These are phyloP conservation scores for Myripristis murdjan DNA, from an alignment of 2,797 vertebrate genomes.

Conservation along the genomic window DNA sequence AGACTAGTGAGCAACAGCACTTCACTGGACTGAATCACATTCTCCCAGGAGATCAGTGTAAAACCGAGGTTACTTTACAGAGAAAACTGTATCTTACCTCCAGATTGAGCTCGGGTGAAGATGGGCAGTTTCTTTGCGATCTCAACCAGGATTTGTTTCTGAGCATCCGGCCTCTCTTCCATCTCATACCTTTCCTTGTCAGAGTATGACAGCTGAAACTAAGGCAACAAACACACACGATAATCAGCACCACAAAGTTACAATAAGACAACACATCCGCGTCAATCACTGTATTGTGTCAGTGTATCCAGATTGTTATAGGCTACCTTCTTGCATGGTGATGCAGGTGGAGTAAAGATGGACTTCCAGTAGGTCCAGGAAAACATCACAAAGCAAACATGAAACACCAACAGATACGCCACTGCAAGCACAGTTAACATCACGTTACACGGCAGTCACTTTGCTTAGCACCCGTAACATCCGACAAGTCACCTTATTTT, in stretches of 20 bases:
- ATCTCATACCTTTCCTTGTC: slow-evolving; percentile 96
- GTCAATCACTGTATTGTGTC: neutral
- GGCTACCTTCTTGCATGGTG: slow-evolving; percentile 94
- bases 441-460: slow-evolving; percentile 3
- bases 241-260: neutral
- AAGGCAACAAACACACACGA: slow-evolving; percentile 31
- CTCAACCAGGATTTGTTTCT: slow-evolving; percentile 94
- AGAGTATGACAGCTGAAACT: slow-evolving; percentile 95
- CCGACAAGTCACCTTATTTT: neutral
- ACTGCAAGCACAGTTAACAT: slow-evolving; percentile 87
- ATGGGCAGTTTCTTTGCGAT: slow-evolving; percentile 94
- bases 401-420: slow-evolving; percentile 93
- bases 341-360: slow-evolving; percentile 93
- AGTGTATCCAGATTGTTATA: neutral
- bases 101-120: slow-evolving; percentile 92
- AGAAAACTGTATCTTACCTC: slow-evolving; percentile 84
- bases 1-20: neutral
- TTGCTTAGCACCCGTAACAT: too few species aligned
- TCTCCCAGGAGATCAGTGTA: neutral
- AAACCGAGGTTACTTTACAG: neutral
- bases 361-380: slow-evolving; percentile 99
- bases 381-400: slow-evolving; percentile 96
- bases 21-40: neutral
- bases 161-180: slow-evolving; percentile 94
- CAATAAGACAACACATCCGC: neutral